These are phyloP conservation scores for Diplosoma virens DNA, from an alignment of 23 tunicate genomes.

Conservation along the genomic window DNA sequence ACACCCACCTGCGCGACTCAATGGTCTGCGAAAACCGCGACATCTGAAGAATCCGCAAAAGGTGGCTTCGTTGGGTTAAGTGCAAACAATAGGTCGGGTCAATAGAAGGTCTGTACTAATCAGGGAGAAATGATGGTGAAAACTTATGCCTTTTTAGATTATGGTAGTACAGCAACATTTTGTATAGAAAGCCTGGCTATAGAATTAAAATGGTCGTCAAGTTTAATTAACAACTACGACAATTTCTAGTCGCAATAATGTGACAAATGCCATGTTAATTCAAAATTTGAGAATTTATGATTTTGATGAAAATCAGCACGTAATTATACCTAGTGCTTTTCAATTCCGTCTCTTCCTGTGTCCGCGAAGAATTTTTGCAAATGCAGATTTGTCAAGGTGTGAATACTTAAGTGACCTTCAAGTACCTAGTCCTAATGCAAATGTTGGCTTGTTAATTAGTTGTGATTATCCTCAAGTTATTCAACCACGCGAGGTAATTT, in stretches of 20 bases:
- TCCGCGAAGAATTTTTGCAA: not conserved
- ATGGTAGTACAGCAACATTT: constrained; percentile 7
- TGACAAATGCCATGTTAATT: constrained; percentile 12
- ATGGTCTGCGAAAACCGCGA: no score
- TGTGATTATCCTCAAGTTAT: no score
- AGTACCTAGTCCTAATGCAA: not conserved
- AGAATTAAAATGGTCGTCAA: constrained; percentile 6
- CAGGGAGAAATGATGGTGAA: not conserved
- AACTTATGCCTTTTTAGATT: constrained; percentile 11
- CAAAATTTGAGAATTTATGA: constrained; percentile 15
- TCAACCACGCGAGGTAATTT: no score
- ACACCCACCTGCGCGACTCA: not conserved
- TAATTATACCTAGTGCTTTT: not conserved
- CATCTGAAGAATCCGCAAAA: not conserved
- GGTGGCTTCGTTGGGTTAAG: not conserved
- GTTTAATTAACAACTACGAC: constrained; percentile 7
- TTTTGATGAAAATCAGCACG: constrained; percentile 12
- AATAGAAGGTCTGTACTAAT: not conserved
- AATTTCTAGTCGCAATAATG: not conserved
- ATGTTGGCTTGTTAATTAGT: not conserved
- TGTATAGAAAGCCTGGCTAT: not conserved
- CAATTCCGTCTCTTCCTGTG: constrained; percentile 6
- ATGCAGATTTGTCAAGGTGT: not conserved
- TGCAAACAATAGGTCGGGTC: not conserved
- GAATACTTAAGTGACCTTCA: not conserved